Conservation (phyloP, 1,140 invertebrate genomes). For the Drosophila repletoides region DNA sequence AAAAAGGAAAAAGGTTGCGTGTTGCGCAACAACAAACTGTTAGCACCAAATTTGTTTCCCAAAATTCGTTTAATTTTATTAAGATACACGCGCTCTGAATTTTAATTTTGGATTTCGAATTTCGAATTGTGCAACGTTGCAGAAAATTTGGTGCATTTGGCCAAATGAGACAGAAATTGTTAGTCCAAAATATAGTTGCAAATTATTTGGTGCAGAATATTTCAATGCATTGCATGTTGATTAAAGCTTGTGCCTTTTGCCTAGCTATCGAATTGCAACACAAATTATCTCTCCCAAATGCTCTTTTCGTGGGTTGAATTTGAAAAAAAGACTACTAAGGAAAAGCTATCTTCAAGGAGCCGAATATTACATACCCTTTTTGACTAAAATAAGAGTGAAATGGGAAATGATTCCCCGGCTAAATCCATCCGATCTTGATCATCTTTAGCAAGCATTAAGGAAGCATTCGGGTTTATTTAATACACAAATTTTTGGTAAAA, state of each 20-base stretch:
- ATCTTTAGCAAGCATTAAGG: no score
- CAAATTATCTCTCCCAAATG: constrained; percentile 13
- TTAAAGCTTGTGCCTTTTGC: constrained; percentile 21
- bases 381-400: no score
- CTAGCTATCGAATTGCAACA: constrained; percentile 40
- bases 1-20: not conserved
- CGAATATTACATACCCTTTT: no score
- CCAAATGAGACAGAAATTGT: constrained; percentile 50
- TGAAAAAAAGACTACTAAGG: not conserved
- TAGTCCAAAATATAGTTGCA: not conserved
- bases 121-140: constrained; percentile 42
- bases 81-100: constrained; percentile 24
- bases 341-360: no score
- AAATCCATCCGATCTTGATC: no score
- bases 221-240: constrained; percentile 22
- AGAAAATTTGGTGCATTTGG: constrained; percentile 49
- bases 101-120: no score
- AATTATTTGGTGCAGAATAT: constrained; percentile 14
- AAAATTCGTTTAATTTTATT: constrained; percentile 48
- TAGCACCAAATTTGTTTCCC: not conserved
- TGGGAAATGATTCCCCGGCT: no score
- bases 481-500: no score
- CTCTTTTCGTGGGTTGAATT: not conserved
- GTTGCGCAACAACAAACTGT: not conserved
- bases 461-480: no score